Conservation (phyloP, 2,888 invertebrate species). For the Acrobeloides nanus region DNA sequence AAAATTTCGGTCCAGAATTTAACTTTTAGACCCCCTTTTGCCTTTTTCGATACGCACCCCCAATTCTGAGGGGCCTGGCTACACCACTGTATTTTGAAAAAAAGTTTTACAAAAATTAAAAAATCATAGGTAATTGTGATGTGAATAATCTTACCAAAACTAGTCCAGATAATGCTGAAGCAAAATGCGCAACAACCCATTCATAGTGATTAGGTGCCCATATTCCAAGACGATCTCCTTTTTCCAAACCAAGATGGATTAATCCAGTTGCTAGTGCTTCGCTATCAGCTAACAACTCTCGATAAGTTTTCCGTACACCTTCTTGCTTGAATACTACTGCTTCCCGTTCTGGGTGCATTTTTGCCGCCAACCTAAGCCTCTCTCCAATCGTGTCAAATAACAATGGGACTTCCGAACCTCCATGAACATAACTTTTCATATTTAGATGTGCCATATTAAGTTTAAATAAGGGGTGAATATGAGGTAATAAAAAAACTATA, state of each 20-base stretch:
- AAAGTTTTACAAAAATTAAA: no score
- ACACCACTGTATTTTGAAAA: no score
- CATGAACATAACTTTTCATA: conserved; percentile 48
- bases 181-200: conserved; percentile 70
- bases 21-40: no score
- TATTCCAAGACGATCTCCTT: conserved; percentile 70
- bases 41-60: no score
- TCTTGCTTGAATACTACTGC: conserved; percentile 50
- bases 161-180: conserved; percentile 67
- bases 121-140: no score
- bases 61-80: no score
- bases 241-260: conserved; percentile 64
- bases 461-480: no score
- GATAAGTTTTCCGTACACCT: conserved; percentile 42
- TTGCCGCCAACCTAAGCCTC: conserved; percentile 41
- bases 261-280: conserved; percentile 69
- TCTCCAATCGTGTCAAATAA: conserved; percentile 50
- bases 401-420: conserved; percentile 35
- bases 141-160: no score
- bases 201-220: conserved; percentile 71
- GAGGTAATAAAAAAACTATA: no score
- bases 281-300: conserved; percentile 55
- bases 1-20: no score
- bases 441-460: no score
- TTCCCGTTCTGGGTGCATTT: conserved; percentile 43